Evolutionary conservation across 2,113 vertebrate genomes (phyloP).

Genomic region (Dolichotis patagonum): DNA sequence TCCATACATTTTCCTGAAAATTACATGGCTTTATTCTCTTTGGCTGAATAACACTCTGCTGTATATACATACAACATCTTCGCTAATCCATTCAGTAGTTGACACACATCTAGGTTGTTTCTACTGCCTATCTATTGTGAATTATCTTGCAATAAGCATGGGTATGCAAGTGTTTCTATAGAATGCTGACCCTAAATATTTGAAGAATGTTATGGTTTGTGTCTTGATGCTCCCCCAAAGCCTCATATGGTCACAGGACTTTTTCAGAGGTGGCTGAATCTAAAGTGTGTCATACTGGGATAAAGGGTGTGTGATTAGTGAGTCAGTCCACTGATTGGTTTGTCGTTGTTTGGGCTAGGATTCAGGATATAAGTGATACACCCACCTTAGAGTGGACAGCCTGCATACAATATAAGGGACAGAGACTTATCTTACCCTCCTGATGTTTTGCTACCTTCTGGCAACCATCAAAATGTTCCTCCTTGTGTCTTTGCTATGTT

Average conservation of each 20-base stretch:
- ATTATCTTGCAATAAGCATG: neutral
- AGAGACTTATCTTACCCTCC: neutral
- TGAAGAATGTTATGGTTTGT: neutral
- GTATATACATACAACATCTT: neutral
- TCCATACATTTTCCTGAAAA: neutral
- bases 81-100: neutral
- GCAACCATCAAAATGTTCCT: neutral
- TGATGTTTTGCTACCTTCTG: neutral
- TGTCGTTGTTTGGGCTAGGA: neutral
- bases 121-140: neutral
- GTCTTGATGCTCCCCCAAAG: neutral
- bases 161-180: neutral
- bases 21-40: neutral
- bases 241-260: neutral
- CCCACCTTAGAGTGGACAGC: neutral
- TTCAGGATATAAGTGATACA: too few species aligned
- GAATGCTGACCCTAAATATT: too few species aligned
- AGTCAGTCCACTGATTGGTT: neutral
- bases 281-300: neutral
- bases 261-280: neutral
- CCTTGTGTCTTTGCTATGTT: neutral
- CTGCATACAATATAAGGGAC: neutral
- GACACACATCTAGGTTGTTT: neutral
- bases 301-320: neutral
- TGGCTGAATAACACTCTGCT: neutral